These are phyloP conservation scores for Esox lucius DNA, from an alignment of 2,797 vertebrate species.

Conservation along the genomic window DNA sequence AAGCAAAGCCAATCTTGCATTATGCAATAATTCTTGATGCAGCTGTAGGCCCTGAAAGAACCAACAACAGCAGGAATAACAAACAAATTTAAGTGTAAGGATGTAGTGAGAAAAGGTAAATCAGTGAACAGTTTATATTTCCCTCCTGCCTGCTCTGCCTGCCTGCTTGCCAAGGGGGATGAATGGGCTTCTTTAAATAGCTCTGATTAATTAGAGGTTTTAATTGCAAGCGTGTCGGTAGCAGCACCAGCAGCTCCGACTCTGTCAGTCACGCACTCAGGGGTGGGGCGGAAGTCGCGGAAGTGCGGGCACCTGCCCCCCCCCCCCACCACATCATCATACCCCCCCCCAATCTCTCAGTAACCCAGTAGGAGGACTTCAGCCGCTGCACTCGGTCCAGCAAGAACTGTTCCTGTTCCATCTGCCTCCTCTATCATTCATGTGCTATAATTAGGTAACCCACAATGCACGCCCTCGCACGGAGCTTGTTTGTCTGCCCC, in stretches of 20 bases:
- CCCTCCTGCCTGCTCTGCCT: conserved; percentile 28
- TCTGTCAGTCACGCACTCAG: conserved; percentile 45
- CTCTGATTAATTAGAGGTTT: conserved; percentile 74
- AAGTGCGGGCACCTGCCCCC: conserved; percentile 52
- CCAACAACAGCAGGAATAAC: conserved; percentile 37
- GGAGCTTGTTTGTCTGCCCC: conserved; percentile 31
- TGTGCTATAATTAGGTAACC: neutral
- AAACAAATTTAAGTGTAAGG: conserved; percentile 28
- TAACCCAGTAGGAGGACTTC: conserved; percentile 2
- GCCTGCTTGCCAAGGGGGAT: conserved; percentile 54
- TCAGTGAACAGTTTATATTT: conserved; percentile 57
- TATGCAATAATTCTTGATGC: conserved; percentile 26
- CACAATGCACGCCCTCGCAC: conserved; percentile 22
- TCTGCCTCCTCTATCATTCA: neutral
- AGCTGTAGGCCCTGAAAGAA: conserved; percentile 28
- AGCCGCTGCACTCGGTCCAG: neutral
- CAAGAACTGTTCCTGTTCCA: neutral
- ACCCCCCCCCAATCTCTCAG: conserved; percentile 13
- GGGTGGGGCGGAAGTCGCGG: conserved; percentile 34
- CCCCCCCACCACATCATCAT: neutral
- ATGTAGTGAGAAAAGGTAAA: conserved; percentile 53
- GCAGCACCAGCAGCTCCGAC: conserved; percentile 42
- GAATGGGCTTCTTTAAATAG: conserved; percentile 76
- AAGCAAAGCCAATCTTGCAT: neutral
- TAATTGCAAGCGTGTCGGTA: conserved; percentile 67